phyloP scores from a whole-genome alignment of 2,797 vertebrate species.

The Scolopax rusticola region DNA sequence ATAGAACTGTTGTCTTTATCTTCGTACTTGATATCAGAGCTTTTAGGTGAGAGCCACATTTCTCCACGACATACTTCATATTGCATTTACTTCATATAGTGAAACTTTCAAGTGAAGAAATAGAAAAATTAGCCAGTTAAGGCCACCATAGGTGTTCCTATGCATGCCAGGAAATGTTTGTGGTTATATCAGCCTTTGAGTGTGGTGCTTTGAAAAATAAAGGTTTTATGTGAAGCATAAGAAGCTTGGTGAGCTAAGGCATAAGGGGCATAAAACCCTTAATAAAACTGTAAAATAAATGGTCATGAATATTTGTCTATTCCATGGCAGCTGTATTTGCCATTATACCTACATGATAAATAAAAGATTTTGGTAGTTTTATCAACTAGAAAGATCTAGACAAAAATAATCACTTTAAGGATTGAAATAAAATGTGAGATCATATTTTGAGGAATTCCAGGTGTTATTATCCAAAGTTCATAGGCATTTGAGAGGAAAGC shows the following conservation, averaged over 20 bases:
- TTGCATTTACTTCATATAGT: not conserved
- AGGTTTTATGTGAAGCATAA: not conserved
- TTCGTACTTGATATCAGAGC: not conserved
- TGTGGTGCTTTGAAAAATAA: not conserved
- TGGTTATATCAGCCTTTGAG: not conserved
- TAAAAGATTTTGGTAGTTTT: not conserved
- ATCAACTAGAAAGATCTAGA: not conserved
- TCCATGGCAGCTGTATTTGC: not conserved
- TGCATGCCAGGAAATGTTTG: not conserved
- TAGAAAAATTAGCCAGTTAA: not conserved
- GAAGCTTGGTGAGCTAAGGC: not conserved
- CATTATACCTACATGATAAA: not conserved
- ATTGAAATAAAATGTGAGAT: not conserved
- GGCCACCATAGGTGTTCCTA: not conserved
- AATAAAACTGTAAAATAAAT: not conserved
- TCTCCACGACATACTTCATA: not conserved
- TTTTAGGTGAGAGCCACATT: not conserved
- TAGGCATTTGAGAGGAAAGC: not conserved
- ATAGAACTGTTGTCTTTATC: not conserved
- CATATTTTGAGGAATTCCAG: not conserved
- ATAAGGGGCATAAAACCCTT: not conserved
- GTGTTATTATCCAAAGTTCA: not conserved
- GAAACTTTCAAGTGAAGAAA: not conserved
- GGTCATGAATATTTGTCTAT: not conserved
- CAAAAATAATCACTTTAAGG: not conserved